Conservation (phyloP, 2,888 invertebrate genomes). For the Polietes domitor region DNA sequence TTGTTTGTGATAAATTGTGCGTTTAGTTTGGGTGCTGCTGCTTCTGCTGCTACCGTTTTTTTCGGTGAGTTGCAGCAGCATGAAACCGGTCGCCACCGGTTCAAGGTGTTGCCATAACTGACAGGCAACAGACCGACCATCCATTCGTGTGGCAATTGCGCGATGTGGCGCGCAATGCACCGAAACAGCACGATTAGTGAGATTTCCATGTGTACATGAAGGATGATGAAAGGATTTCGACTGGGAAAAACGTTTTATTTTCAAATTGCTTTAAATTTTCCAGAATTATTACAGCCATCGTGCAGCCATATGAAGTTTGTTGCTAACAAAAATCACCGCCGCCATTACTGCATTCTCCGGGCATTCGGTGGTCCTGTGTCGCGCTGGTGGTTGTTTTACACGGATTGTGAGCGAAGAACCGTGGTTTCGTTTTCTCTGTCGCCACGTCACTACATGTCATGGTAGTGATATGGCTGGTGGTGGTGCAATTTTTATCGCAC, state of each 20-base stretch:
- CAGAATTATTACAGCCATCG: background rate
- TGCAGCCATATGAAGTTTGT: background rate
- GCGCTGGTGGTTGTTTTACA: conserved; percentile 1
- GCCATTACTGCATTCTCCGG: background rate
- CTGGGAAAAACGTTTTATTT: background rate
- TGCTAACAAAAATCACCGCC: background rate
- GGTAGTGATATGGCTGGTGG: background rate
- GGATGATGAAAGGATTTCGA: background rate
- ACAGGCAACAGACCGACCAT: background rate
- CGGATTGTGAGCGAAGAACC: background rate
- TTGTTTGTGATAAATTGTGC: conserved; percentile 11
- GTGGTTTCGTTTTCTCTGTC: background rate
- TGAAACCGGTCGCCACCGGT: background rate
- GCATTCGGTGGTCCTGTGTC: background rate
- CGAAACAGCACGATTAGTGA: too few relatives aligned
- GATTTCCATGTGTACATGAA: too few relatives aligned
- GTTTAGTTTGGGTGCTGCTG: conserved; percentile 1
- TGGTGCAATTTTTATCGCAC: conserved; percentile 12
- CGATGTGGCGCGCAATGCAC: too few relatives aligned
- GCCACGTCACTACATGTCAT: background rate
- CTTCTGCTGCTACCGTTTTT: background rate
- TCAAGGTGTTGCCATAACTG: conserved; percentile 12
- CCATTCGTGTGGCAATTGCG: background rate
- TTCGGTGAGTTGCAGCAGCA: background rate
- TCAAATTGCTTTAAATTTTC: background rate